phyloP scores from a whole-genome alignment of 1,140 invertebrate genomes.

The Heliothis subflexa region DNA sequence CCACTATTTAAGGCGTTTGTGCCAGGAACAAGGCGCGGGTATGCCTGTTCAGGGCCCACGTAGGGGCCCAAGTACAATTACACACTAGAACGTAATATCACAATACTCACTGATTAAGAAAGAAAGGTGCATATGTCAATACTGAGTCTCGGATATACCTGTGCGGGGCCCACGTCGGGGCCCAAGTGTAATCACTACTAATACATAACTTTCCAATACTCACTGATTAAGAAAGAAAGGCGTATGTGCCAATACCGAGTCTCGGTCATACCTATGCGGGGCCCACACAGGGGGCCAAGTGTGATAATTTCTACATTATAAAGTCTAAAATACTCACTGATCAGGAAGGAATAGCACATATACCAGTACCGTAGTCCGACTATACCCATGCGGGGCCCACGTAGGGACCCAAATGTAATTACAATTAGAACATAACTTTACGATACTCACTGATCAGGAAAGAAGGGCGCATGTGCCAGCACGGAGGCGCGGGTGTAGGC shows the following conservation, averaged over 20 bases:
- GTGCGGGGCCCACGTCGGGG: too few relatives aligned
- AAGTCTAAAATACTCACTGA: not conserved
- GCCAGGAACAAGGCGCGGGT: slow-evolving; percentile 75
- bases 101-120: not conserved
- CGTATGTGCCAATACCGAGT: slow-evolving; percentile 87
- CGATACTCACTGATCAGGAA: slow-evolving; percentile 94
- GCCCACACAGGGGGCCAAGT: too few relatives aligned
- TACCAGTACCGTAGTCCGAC: too few relatives aligned
- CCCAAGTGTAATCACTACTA: not conserved
- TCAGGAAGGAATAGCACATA: not conserved
- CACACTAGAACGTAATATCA: not conserved
- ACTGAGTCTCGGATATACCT: too few relatives aligned
- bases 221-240: slow-evolving; percentile 96
- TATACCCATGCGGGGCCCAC: too few relatives aligned
- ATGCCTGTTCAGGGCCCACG: slow-evolving; percentile 66
- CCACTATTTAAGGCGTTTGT: slow-evolving; percentile 91
- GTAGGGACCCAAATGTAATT: too few relatives aligned
- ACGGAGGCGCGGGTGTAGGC: slow-evolving; percentile 80
- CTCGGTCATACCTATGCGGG: slow-evolving; percentile 75
- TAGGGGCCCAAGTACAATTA: too few relatives aligned
- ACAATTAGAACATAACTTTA: too few relatives aligned
- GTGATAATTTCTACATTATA: too few relatives aligned
- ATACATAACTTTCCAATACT: slow-evolving; percentile 67
- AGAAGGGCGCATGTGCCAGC: slow-evolving; percentile 90
- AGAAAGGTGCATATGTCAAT: too few relatives aligned